These are phyloP conservation scores for Platycercus adscitus DNA, from an alignment of 2,113 vertebrate species.

Conservation along the genomic window DNA sequence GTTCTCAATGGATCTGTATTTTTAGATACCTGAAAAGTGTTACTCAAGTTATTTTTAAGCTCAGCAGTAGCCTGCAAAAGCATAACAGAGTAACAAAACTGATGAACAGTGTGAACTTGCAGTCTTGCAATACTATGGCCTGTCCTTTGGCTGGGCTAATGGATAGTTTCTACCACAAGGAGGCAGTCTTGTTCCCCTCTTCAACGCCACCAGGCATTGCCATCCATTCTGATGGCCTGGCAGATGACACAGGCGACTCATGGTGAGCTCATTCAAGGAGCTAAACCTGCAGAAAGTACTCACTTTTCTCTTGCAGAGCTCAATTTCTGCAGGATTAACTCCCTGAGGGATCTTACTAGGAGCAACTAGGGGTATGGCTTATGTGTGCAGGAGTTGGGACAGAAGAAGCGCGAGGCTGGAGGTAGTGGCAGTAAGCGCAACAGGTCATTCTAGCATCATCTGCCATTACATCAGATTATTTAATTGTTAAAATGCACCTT, in stretches of 20 bases:
- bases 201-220: rapidly evolving
- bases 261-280: neutral
- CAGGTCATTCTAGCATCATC: neutral
- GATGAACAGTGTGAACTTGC: neutral
- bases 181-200: neutral
- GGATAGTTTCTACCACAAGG: neutral
- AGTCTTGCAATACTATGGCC: neutral
- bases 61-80: neutral
- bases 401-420: rapidly evolving
- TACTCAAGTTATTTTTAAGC: neutral
- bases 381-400: rapidly evolving
- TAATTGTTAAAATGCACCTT: neutral
- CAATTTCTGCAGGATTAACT: neutral
- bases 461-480: neutral
- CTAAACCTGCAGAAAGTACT: neutral
- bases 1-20: neutral
- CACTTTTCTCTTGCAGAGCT: neutral
- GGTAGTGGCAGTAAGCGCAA: neutral
- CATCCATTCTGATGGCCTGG: neutral
- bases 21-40: neutral
- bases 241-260: neutral
- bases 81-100: neutral
- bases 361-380: neutral
- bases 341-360: neutral
- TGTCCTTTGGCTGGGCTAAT: neutral